Conservation (phyloP, 1,140 invertebrate species). For the Drosophila biarmipes region DNA sequence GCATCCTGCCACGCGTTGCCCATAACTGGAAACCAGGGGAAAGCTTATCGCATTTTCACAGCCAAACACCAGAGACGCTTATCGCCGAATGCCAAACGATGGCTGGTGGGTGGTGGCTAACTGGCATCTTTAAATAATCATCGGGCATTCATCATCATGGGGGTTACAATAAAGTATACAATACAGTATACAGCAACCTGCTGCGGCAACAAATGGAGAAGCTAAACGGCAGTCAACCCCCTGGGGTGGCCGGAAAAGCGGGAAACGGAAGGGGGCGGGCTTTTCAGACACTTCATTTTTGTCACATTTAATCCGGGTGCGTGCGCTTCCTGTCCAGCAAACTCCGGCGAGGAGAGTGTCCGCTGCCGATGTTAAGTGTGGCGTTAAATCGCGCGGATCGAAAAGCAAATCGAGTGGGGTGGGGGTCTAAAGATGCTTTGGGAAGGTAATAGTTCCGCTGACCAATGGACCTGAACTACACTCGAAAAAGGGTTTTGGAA, state of each 20-base stretch:
- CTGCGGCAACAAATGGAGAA: conserved; percentile 53
- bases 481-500: background rate
- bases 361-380: conserved; percentile 74
- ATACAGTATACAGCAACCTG: conserved; percentile 59
- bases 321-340: conserved; percentile 48
- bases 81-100: conserved; percentile 46
- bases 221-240: conserved; percentile 36
- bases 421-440: background rate
- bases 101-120: conserved; percentile 22
- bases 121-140: conserved; percentile 84
- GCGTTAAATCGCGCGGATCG: conserved; percentile 83
- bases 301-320: conserved; percentile 77
- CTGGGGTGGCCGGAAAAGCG: conserved; percentile 13
- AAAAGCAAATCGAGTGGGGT: conserved; percentile 14
- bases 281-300: conserved; percentile 71
- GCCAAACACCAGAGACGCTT: conserved; percentile 78
- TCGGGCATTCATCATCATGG: conserved; percentile 81
- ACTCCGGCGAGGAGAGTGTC: conserved; percentile 27
- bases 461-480: conserved; percentile 16
- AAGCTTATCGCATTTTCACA: conserved; percentile 84
- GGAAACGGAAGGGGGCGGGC: conserved; percentile 10
- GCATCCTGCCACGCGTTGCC: conserved; percentile 68
- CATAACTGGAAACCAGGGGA: conserved; percentile 76
- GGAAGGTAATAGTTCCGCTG: conserved; percentile 48
- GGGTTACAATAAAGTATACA: conserved; percentile 31